A percentile compares a stretch with the other conserved stretches of the same genome.
Conservation (phyloP, 2,888 invertebrate genomes). For the Drosophila nigritarsus region DNA sequence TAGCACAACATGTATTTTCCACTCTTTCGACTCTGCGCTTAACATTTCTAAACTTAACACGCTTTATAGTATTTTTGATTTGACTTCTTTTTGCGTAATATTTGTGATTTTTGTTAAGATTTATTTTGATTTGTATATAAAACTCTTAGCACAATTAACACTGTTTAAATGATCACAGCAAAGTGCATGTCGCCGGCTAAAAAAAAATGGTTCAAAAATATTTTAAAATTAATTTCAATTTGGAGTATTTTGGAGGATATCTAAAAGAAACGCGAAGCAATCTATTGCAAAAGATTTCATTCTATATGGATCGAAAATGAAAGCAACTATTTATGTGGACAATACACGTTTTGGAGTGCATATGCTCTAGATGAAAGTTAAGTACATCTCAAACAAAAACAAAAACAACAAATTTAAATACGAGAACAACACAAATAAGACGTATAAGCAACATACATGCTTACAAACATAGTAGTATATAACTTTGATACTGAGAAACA, state of each 20-base stretch:
- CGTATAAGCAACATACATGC: slow-evolving; percentile 53
- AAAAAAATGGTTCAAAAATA: slow-evolving; percentile 5
- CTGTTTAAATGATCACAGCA: slow-evolving; percentile 7
- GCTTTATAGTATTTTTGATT: slow-evolving; percentile 11
- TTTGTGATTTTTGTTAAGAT: slow-evolving; percentile 16
- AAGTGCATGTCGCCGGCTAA: slow-evolving; percentile 39
- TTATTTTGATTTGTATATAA: slow-evolving; percentile 40
- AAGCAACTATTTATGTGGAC: slow-evolving; percentile 60
- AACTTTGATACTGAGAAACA: slow-evolving; percentile 53
- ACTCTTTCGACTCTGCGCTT: not conserved
- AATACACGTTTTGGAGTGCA: slow-evolving; percentile 46
- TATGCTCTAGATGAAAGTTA: slow-evolving; percentile 20
- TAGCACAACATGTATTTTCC: slow-evolving; percentile 25
- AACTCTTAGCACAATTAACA: slow-evolving; percentile 1
- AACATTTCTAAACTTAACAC: slow-evolving; percentile 4
- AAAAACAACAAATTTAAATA: not conserved
- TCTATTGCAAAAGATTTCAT: slow-evolving; percentile 3
- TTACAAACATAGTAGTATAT: slow-evolving; percentile 38
- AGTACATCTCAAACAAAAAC: slow-evolving; percentile 35
- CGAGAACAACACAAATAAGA: slow-evolving; percentile 28
- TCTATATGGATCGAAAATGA: slow-evolving; percentile 8
- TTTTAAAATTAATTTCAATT: slow-evolving; percentile 8
- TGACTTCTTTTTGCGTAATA: not conserved
- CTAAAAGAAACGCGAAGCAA: slow-evolving; percentile 15
- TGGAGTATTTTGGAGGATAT: slow-evolving; percentile 12